These are phyloP conservation scores for Pipistrellus pygmaeus DNA, from an alignment of 2,797 vertebrate species.

Conservation along the genomic window DNA sequence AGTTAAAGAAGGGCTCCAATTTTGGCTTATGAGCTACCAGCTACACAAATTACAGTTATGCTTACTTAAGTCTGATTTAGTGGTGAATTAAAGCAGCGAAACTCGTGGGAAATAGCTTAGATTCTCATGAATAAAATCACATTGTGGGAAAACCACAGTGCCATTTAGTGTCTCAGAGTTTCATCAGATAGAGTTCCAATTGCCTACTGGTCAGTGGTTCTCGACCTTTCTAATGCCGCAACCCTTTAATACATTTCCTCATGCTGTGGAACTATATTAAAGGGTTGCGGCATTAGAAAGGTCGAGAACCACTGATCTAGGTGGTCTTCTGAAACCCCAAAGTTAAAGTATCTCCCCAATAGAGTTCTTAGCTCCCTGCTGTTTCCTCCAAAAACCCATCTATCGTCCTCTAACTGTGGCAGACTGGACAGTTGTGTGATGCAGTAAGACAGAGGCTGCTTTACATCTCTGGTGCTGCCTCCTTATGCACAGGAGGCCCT, in stretches of 20 bases:
- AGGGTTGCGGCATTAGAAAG: too few species aligned
- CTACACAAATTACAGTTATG: not conserved
- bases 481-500: not conserved
- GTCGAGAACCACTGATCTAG: not conserved
- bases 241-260: too few species aligned
- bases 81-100: not conserved
- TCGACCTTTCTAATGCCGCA: too few species aligned
- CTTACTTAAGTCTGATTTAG: not conserved
- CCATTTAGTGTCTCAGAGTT: not conserved
- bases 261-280: too few species aligned
- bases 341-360: not conserved
- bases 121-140: not conserved
- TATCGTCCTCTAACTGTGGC: not conserved
- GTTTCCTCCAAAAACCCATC: not conserved
- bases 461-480: not conserved
- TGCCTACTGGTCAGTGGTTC: not conserved
- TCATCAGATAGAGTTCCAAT: not conserved
- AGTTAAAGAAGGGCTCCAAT: not conserved
- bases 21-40: not conserved
- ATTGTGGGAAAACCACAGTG: not conserved
- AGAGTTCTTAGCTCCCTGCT: not conserved
- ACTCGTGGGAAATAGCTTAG: not conserved
- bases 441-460: not conserved
- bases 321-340: not conserved
- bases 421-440: not conserved